phyloP scores from a whole-genome alignment of 2,113 vertebrate species.

The Poeciliopsis occidentalis region DNA sequence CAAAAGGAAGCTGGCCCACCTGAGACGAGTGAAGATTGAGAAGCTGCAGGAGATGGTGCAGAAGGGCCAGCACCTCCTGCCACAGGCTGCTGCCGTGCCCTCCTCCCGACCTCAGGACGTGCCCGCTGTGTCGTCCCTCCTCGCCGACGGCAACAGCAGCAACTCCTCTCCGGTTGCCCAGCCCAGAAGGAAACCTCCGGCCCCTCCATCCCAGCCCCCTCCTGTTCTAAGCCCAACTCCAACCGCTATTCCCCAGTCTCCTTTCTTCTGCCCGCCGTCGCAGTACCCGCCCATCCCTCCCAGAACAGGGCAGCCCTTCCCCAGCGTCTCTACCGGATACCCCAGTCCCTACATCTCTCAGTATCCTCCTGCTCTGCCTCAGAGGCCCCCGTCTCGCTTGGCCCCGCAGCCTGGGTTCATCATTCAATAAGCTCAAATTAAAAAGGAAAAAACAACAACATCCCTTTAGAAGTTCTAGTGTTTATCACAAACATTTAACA shows the following conservation, averaged over 20 bases:
- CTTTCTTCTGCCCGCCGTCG: slow-evolving; percentile 73
- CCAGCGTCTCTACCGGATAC: slow-evolving; percentile 76
- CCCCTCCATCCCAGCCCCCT: slow-evolving; percentile 79
- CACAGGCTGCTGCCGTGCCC: slow-evolving; percentile 50
- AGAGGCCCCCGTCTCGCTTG: slow-evolving; percentile 85
- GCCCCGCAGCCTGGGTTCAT: slow-evolving; percentile 93
- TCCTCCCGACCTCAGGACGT: slow-evolving; percentile 67
- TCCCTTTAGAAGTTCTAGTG: slow-evolving; percentile 15
- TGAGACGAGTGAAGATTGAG: slow-evolving; percentile 93
- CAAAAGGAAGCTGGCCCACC: slow-evolving; percentile 91
- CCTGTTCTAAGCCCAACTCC: slow-evolving; percentile 73
- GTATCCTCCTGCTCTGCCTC: slow-evolving; percentile 87
- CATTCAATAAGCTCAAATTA: slow-evolving; percentile 83
- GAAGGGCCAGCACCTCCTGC: slow-evolving; percentile 85
- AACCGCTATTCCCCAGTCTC: slow-evolving; percentile 60
- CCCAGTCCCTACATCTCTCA: slow-evolving; percentile 80
- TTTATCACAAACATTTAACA: slow-evolving; percentile 46
- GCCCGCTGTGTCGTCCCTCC: slow-evolving; percentile 34
- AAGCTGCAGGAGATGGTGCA: slow-evolving; percentile 97
- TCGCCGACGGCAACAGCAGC: slow-evolving; percentile 55
- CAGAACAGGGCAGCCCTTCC: slow-evolving; percentile 78
- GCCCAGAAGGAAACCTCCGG: slow-evolving; percentile 86
- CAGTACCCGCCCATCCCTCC: slow-evolving; percentile 89
- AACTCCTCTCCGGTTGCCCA: slow-evolving; percentile 76
- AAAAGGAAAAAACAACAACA: not conserved